A percentile compares a stretch with the other conserved stretches of the same genome.
Conservation (phyloP, 2,797 vertebrate genomes). For the Phoebastria nigripes region DNA sequence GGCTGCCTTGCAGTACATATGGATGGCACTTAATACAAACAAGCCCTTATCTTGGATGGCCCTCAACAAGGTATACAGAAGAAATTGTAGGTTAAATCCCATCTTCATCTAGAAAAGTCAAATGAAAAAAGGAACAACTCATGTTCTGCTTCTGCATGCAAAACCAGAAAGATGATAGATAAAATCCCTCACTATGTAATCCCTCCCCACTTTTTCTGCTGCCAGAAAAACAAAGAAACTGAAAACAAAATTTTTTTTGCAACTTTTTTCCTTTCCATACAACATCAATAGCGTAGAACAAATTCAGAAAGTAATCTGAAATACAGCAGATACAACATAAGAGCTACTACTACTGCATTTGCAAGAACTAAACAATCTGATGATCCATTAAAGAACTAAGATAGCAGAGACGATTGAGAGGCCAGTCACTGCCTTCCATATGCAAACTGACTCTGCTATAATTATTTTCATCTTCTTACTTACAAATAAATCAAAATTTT, state of each 20-base stretch:
- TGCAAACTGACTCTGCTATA: neutral
- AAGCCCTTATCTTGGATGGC: neutral
- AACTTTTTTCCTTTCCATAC: neutral
- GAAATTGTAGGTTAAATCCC: neutral
- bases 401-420: neutral
- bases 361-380: neutral
- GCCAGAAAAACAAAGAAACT: neutral
- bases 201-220: neutral
- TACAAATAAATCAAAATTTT: neutral
- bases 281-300: neutral
- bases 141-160: neutral
- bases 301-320: neutral
- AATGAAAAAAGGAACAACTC: neutral
- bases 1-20: neutral
- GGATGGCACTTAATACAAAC: neutral
- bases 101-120: neutral
- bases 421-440: neutral
- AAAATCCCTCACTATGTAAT: neutral
- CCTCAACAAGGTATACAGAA: neutral
- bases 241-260: neutral
- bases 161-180: neutral
- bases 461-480: neutral
- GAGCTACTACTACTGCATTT: neutral
- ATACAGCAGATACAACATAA: neutral
- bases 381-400: neutral